These are phyloP conservation scores for Saccopteryx leptura DNA, from an alignment of 2,113 vertebrate species.

Conservation along the genomic window DNA sequence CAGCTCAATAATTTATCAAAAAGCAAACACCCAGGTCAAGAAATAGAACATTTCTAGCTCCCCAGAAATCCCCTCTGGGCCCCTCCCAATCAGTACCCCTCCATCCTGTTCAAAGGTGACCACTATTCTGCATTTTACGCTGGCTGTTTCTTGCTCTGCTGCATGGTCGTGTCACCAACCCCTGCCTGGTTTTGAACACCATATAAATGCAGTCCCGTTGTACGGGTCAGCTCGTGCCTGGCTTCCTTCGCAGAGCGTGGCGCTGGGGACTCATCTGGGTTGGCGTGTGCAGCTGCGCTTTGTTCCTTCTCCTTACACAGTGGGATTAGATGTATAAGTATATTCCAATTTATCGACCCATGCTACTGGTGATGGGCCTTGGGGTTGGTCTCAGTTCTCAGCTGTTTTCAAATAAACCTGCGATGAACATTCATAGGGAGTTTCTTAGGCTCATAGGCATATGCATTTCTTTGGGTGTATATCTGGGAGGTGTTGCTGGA, in stretches of 20 bases:
- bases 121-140: not conserved
- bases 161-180: not conserved
- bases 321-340: not conserved
- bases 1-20: not conserved
- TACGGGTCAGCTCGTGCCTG: rapidly evolving
- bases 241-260: not conserved
- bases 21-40: not conserved
- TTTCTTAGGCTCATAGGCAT: not conserved
- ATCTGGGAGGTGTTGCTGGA: not conserved
- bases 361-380: too few species aligned
- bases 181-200: not conserved
- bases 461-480: not conserved
- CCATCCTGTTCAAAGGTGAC: not conserved
- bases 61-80: not conserved
- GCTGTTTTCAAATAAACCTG: not conserved
- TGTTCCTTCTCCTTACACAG: not conserved
- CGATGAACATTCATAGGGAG: not conserved
- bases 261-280: not conserved
- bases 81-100: not conserved
- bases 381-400: not conserved
- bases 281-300: too few species aligned
- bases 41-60: not conserved
- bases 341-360: not conserved
- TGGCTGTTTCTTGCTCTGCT: not conserved
- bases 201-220: rapidly evolving